A percentile compares a stretch with the other conserved stretches of the same genome.
These are phyloP conservation scores for Fundulus diaphanus DNA, from an alignment of 2,797 vertebrate species.

Conservation along the genomic window DNA sequence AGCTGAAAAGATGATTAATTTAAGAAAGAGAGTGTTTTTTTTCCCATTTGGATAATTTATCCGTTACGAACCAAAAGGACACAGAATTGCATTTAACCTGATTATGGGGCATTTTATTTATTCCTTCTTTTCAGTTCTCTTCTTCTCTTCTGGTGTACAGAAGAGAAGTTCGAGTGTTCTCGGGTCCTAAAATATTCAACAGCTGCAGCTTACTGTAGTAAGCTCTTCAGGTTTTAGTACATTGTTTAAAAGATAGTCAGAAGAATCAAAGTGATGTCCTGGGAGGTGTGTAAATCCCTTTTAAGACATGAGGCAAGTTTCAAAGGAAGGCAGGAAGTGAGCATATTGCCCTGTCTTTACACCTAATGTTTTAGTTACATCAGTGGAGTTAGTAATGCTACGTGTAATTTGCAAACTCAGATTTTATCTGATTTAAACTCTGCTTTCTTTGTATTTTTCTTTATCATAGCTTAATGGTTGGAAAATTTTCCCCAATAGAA, in stretches of 20 bases:
- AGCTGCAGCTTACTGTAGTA: background rate
- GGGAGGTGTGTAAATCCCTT: background rate
- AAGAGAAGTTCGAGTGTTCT: too few relatives aligned
- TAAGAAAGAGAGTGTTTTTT: background rate
- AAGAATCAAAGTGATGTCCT: background rate
- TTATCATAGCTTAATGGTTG: slow-evolving; percentile 12
- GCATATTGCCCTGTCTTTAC: background rate
- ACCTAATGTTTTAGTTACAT: background rate
- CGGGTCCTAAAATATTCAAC: background rate
- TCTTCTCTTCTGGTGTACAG: background rate
- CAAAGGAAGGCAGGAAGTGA: background rate
- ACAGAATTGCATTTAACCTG: too few relatives aligned
- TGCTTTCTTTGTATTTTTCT: slow-evolving; percentile 13
- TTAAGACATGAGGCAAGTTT: background rate
- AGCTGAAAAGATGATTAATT: background rate
- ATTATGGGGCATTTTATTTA: too few relatives aligned
- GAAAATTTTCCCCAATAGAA: slow-evolving; percentile 4
- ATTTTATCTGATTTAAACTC: background rate
- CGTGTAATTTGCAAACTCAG: slow-evolving; percentile 4
- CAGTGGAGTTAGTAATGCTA: background rate
- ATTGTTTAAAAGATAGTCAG: background rate
- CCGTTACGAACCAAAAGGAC: too few relatives aligned
- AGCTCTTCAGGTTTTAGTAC: background rate
- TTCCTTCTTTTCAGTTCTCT: too few relatives aligned
- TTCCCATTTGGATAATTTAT: too few relatives aligned